A percentile compares a stretch with the other conserved stretches of the same genome.
Conservation (phyloP, 2,888 invertebrate species). For the Minunthozetes semirufus region DNA sequence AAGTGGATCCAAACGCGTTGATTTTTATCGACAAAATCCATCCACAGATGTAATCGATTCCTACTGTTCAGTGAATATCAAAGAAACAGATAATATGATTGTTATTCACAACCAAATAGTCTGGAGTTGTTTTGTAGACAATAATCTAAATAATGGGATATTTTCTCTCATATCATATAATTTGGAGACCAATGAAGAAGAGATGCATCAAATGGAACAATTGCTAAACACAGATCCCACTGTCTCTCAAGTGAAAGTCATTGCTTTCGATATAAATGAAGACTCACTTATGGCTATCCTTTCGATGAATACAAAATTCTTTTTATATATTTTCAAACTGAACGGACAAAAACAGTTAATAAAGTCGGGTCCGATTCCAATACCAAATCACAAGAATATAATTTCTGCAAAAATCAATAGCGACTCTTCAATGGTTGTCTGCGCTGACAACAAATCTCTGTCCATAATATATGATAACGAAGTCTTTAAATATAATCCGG, state of each 20-base stretch:
- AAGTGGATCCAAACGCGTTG: conserved; percentile 18
- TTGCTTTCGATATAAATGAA: not conserved
- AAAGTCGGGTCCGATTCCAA: conserved; percentile 1
- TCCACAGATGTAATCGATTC: conserved; percentile 24
- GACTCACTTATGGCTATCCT: conserved; percentile 5
- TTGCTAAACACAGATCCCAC: not conserved
- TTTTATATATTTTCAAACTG: conserved; percentile 19
- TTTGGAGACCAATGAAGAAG: not conserved
- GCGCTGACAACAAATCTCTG: conserved; percentile 1
- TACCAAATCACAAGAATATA: not conserved
- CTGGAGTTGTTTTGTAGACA: conserved; percentile 64
- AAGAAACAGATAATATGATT: conserved; percentile 24
- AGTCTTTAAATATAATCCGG: not conserved
- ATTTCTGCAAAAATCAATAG: conserved; percentile 46
- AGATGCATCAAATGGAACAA: conserved; percentile 4
- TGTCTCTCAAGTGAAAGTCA: conserved; percentile 7
- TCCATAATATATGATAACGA: conserved; percentile 3
- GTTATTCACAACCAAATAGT: conserved; percentile 59
- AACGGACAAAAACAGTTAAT: not conserved
- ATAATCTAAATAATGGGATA: conserved; percentile 45
- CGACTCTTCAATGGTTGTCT: conserved; percentile 17
- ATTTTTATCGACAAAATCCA: conserved; percentile 14
- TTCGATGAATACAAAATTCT: not conserved
- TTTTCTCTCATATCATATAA: conserved; percentile 17
- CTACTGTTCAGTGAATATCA: conserved; percentile 20